Base-by-base conservation (phyloP, 2,113 vertebrate species). In the Sisor rabdophorus region DNA sequence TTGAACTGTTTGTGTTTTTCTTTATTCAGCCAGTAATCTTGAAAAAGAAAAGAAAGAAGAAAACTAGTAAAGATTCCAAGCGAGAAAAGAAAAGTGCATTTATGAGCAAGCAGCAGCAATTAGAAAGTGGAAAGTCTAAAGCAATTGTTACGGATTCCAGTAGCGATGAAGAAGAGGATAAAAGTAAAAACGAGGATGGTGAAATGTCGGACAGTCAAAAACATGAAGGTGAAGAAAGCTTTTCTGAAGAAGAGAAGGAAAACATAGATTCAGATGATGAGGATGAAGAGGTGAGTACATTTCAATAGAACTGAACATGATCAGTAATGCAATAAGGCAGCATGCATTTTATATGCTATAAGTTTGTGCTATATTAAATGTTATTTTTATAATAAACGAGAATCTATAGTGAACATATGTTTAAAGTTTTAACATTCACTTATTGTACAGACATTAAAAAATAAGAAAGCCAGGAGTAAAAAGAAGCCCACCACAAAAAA, bases 101-200 rank as follows among this genome's bases (percentile, higher is more conserved):
- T 80, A 85, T 85, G 32, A 92, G 92, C 84, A 91, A 92, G 56
- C 96, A 95, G 77, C 86, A 88, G 76, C 95, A 93, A 77, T 79
- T 85, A 0, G 92, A 86, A 22, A 90, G 75, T 65, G 71, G 92
- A 77, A 98, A 95, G 82, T 95, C 92, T 83, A 96, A 94, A 75
- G 96, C 96, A 75, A 99, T 98, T 63, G 92, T 98, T 78, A 95
- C 94, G 74, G 97, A 99, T 80, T 96, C 95, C 11, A 98, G 95
- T 86, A 98, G 94, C 64, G 96, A 99, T 32, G 95, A 97, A 10
- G 94, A 88, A 0, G 86, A 87, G 0, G 85, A 64, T 0, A 84
- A 87, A 71, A 82, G 50, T 0, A 85, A 86, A 7, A 83, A 71
- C 0, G 85, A 88, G 0, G 87, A 86, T 0, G 1, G 13, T 0